Conservation (phyloP, 2,888 invertebrate genomes). For the Cephus spinipes region DNA sequence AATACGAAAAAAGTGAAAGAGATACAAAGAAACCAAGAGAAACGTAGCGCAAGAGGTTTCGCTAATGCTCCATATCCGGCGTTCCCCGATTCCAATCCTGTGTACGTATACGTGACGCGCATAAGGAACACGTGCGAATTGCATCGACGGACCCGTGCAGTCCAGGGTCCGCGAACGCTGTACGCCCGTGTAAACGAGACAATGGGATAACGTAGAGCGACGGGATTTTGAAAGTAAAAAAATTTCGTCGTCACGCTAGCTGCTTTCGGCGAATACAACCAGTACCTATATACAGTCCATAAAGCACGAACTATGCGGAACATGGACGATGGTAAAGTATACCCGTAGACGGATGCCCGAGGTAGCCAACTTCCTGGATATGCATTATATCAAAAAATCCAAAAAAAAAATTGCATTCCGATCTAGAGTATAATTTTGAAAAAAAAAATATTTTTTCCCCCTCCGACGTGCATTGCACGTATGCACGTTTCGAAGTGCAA, state of each 20-base stretch:
- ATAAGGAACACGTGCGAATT: neutral
- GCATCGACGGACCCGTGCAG: neutral
- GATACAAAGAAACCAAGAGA: neutral
- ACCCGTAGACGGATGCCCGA: neutral
- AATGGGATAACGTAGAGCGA: neutral
- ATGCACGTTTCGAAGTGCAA: neutral
- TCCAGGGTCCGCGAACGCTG: neutral
- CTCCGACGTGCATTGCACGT: neutral
- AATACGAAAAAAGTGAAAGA: neutral
- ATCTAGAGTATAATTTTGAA: neutral
- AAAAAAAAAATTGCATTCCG: neutral
- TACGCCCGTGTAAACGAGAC: neutral
- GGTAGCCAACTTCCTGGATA: neutral
- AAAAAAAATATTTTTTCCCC: too few relatives aligned
- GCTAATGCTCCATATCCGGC: neutral
- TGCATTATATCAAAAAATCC: neutral
- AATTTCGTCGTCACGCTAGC: neutral
- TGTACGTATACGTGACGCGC: neutral
- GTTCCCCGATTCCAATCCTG: neutral
- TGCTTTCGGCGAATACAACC: neutral
- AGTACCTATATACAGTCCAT: neutral
- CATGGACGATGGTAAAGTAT: neutral
- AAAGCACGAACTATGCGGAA: neutral
- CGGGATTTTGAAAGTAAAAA: neutral
- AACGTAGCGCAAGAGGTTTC: neutral